Conservation (phyloP, 92 coral and sea anemone species). For the Porites evermanni region DNA sequence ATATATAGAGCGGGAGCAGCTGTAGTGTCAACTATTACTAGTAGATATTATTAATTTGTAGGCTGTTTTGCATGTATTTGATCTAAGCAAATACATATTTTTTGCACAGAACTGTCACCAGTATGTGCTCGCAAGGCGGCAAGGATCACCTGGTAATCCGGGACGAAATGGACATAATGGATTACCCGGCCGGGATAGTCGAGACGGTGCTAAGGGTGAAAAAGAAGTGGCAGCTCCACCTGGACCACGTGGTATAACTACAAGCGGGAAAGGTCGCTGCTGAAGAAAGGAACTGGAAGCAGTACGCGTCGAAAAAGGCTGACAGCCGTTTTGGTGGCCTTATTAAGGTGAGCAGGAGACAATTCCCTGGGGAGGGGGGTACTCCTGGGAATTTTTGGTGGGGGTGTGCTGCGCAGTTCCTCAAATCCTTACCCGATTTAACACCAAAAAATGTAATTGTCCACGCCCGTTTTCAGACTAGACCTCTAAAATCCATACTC, state of each 20-base stretch:
- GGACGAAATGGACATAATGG: background rate
- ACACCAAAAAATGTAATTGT: too few relatives aligned
- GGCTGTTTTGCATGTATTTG: too few relatives aligned
- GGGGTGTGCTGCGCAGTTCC: too few relatives aligned
- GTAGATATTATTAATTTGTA: too few relatives aligned
- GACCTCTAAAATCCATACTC: too few relatives aligned
- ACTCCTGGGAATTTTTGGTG: too few relatives aligned
- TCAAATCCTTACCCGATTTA: too few relatives aligned
- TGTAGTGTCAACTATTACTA: too few relatives aligned
- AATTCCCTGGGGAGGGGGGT: too few relatives aligned
- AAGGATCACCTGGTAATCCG: background rate
- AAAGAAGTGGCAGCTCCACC: background rate
- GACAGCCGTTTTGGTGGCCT: background rate
- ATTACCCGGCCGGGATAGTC: background rate
- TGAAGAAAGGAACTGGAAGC: background rate
- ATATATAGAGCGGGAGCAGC: too few relatives aligned
- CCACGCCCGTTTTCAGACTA: too few relatives aligned
- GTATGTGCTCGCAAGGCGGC: background rate
- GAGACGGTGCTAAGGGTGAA: background rate
- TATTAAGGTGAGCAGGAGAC: background rate
- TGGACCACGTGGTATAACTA: background rate
- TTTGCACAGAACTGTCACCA: background rate
- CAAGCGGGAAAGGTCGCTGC: background rate
- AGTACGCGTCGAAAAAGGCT: background rate
- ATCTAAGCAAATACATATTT: too few relatives aligned